Conservation (phyloP, 1,140 invertebrate genomes). For the Zaprionus ghesquierei region DNA sequence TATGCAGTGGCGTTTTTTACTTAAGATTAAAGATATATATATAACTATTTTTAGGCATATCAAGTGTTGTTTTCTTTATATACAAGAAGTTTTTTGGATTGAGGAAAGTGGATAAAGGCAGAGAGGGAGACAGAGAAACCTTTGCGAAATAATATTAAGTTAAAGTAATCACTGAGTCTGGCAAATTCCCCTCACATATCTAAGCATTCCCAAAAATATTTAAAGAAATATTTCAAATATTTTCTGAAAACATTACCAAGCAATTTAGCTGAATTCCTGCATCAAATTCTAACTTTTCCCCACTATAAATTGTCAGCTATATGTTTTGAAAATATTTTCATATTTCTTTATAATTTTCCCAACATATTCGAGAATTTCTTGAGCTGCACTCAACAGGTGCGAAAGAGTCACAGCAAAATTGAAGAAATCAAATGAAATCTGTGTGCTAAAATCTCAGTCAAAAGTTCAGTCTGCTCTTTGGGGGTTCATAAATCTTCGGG, state of each 20-base stretch:
- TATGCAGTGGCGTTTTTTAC: constrained; percentile 41
- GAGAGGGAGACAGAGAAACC: neutral
- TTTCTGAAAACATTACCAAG: neutral
- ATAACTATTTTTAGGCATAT: constrained; percentile 55
- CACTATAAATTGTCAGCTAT: no score
- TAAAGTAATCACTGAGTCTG: neutral
- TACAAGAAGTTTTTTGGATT: neutral
- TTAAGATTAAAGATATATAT: constrained; percentile 23
- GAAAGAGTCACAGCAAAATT: neutral
- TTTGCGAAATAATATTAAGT: neutral
- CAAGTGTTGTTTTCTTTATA: constrained; percentile 15
- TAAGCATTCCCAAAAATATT: neutral
- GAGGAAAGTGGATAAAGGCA: neutral
- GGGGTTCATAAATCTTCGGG: constrained; percentile 44
- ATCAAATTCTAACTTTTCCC: neutral
- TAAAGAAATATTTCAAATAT: neutral
- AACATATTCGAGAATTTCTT: neutral
- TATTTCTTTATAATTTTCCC: neutral
- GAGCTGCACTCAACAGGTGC: neutral
- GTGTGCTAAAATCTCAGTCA: constrained; percentile 6
- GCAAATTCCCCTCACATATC: neutral
- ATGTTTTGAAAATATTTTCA: neutral
- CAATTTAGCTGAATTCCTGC: neutral
- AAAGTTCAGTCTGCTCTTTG: constrained; percentile 1
- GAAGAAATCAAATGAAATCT: neutral